These are phyloP conservation scores for Callosobruchus maculatus DNA, from an alignment of 2,888 invertebrate genomes.

Conservation along the genomic window DNA sequence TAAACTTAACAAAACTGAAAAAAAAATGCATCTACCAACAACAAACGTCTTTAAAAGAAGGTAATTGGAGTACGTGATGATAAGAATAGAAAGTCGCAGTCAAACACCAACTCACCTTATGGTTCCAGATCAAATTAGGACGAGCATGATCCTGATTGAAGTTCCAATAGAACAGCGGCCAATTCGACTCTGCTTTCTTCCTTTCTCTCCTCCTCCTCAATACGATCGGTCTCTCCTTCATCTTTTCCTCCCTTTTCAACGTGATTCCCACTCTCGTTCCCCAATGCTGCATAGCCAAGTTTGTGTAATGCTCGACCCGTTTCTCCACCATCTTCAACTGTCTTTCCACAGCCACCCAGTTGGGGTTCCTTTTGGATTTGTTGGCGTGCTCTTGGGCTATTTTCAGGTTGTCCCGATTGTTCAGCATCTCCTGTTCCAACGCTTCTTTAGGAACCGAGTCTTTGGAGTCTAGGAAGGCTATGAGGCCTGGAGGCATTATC, in stretches of 20 bases:
- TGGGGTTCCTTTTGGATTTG: slow-evolving; percentile 63
- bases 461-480: slow-evolving; percentile 83
- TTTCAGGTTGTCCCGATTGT: slow-evolving; percentile 90
- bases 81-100: too few species aligned
- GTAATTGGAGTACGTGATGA: too few species aligned
- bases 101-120: slow-evolving; percentile 66
- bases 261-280: slow-evolving; percentile 58
- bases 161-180: slow-evolving; percentile 92
- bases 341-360: slow-evolving; percentile 68
- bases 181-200: slow-evolving; percentile 84
- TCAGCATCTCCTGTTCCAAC: slow-evolving; percentile 66
- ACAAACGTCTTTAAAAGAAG: too few species aligned
- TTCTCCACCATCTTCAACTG: slow-evolving; percentile 78
- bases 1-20: too few species aligned
- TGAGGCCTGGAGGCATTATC: slow-evolving; percentile 90
- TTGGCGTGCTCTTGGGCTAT: slow-evolving; percentile 81
- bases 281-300: slow-evolving; percentile 70
- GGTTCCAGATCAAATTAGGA: slow-evolving; percentile 98
- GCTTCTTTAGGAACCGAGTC: slow-evolving; percentile 77
- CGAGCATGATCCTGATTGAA: slow-evolving; percentile 91
- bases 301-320: slow-evolving; percentile 69
- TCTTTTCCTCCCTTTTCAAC: slow-evolving; percentile 56
- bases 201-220: slow-evolving; percentile 84
- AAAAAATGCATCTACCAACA: too few species aligned
- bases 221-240: slow-evolving; percentile 82